phyloP scores from a whole-genome alignment of 2,797 vertebrate genomes.

The Furcifer pardalis region DNA sequence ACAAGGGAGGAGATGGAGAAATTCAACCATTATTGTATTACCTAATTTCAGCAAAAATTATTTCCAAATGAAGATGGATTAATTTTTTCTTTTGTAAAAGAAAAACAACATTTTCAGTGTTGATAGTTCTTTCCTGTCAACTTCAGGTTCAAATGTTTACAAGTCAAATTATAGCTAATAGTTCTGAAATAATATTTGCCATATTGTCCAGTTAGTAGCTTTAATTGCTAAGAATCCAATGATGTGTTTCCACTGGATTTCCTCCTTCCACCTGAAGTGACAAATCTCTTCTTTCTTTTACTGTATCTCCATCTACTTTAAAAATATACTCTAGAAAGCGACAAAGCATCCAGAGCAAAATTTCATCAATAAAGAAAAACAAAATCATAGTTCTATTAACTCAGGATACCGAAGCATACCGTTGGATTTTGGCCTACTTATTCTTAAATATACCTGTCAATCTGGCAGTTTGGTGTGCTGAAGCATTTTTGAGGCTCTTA shows the following conservation, averaged over 20 bases:
- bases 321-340: too few species aligned
- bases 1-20: background rate
- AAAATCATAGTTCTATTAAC: too few species aligned
- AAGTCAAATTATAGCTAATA: background rate
- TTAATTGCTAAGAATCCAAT: too few species aligned
- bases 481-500: background rate
- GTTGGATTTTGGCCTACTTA: background rate
- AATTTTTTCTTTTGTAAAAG: background rate
- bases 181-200: slow-evolving; percentile 39
- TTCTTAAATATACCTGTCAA: background rate
- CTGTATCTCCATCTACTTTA: too few species aligned
- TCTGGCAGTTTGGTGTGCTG: too few species aligned
- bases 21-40: background rate
- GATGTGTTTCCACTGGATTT: too few species aligned
- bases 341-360: too few species aligned
- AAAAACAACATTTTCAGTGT: slow-evolving; percentile 12
- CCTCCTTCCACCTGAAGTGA: too few species aligned
- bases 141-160: slow-evolving; percentile 41
- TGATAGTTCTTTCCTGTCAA: background rate
- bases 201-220: background rate
- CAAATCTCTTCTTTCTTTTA: too few species aligned
- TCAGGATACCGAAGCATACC: too few species aligned
- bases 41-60: slow-evolving; percentile 1
- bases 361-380: too few species aligned
- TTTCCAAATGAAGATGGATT: slow-evolving; percentile 1